phyloP scores from a whole-genome alignment of 2,797 vertebrate genomes.

The Onychomys arenicola region DNA sequence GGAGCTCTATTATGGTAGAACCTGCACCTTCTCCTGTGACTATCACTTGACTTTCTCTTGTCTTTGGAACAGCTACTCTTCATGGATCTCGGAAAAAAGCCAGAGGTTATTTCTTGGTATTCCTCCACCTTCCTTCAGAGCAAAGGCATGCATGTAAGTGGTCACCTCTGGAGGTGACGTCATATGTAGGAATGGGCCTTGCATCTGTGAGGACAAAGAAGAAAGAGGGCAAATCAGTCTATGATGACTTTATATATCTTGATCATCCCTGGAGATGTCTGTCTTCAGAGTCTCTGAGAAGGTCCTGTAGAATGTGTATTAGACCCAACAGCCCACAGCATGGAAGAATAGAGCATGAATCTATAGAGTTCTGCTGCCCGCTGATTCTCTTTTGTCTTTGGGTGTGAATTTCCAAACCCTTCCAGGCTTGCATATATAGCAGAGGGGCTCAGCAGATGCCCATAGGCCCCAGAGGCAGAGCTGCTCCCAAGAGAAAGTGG shows the following conservation, averaged over 20 bases:
- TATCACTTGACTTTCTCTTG: background rate
- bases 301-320: background rate
- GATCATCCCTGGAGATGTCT: background rate
- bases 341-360: background rate
- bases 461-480: background rate
- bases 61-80: background rate
- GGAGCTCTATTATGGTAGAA: background rate
- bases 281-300: background rate
- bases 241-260: background rate
- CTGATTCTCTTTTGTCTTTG: background rate
- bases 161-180: background rate
- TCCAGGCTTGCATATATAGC: background rate
- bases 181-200: background rate
- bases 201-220: background rate
- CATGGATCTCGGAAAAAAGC: background rate
- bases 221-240: background rate
- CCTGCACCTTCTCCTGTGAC: rapidly evolving
- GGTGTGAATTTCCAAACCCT: background rate
- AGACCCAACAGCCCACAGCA: background rate
- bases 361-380: background rate
- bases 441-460: background rate
- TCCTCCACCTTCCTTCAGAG: background rate
- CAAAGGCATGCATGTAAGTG: background rate
- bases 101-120: background rate
- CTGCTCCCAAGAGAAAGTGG: background rate